Evolutionary conservation across 2,113 vertebrate species (phyloP).

Genomic region (Hippocampus abdominalis): DNA sequence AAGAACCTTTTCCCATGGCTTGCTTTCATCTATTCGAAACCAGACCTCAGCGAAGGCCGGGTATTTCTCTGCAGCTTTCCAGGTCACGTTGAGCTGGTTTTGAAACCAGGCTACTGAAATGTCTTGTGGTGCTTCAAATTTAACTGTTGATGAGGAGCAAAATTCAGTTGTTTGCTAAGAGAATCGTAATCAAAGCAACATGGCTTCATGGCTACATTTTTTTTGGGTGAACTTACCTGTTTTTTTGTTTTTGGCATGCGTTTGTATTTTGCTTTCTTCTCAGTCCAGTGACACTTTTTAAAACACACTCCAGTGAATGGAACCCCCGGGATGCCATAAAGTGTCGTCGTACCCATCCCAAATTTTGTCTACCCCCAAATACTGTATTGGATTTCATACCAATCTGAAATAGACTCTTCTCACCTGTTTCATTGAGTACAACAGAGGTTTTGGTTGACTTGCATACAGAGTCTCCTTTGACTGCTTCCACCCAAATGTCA

Average conservation of each 20-base stretch:
- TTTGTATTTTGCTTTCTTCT: not conserved
- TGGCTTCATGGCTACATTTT: not conserved
- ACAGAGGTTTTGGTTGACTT: constrained; percentile 34
- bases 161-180: not conserved
- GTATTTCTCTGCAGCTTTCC: constrained; percentile 16
- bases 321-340: not conserved
- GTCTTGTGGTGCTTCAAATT: constrained; percentile 46
- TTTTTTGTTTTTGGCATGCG: not conserved
- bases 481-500: constrained; percentile 51
- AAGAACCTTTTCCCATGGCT: constrained; percentile 48
- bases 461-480: constrained; percentile 24
- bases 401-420: not conserved
- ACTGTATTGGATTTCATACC: not conserved
- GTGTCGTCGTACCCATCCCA: not conserved
- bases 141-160: constrained; percentile 49
- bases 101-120: constrained; percentile 38
- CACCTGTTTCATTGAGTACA: constrained; percentile 41
- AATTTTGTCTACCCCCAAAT: no score
- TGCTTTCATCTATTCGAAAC: constrained; percentile 1
- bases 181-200: not conserved
- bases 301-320: not conserved
- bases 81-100: constrained; percentile 43
- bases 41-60: constrained; percentile 45
- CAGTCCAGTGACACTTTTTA: not conserved
- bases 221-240: not conserved